Evolutionary conservation across 2,888 invertebrate genomes (phyloP).

Genomic region (Cantharis rustica): DNA sequence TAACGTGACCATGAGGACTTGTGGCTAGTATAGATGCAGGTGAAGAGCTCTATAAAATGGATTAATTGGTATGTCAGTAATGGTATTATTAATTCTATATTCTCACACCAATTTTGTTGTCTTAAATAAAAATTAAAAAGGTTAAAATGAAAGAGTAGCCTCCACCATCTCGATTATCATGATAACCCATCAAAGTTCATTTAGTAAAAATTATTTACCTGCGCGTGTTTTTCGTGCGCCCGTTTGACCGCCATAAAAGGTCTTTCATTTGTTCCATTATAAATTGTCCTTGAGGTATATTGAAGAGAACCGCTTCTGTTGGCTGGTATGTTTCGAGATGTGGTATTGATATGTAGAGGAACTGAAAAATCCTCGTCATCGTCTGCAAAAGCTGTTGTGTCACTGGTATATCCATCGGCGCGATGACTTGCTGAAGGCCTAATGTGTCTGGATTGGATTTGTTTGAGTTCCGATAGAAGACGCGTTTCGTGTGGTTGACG

Average conservation of each 20-base stretch:
- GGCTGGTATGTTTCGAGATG: conserved; percentile 41
- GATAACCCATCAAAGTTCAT: too few relatives aligned
- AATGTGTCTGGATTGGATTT: conserved; percentile 56
- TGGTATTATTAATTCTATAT: not conserved
- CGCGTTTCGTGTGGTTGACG: conserved; percentile 71
- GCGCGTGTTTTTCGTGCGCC: conserved; percentile 58
- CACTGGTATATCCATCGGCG: conserved; percentile 78
- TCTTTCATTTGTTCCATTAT: conserved; percentile 58
- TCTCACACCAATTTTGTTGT: not conserved
- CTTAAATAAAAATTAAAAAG: not conserved
- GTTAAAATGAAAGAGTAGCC: not conserved
- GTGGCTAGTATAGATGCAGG: conserved; percentile 49
- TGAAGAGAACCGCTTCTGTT: conserved; percentile 25
- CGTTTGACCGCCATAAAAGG: conserved; percentile 68
- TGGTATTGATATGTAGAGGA: conserved; percentile 71
- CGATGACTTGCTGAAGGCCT: conserved; percentile 58
- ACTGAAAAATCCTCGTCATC: conserved; percentile 75
- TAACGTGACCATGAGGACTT: conserved; percentile 50
- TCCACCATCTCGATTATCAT: not conserved
- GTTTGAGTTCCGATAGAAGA: conserved; percentile 63
- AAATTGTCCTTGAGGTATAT: conserved; percentile 39
- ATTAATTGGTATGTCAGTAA: not conserved
- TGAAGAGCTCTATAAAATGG: conserved; percentile 45
- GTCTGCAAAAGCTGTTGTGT: conserved; percentile 78
- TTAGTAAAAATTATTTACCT: conserved; percentile 41